phyloP scores from a whole-genome alignment of 2,113 vertebrate genomes.

The Crotalus horridus region DNA sequence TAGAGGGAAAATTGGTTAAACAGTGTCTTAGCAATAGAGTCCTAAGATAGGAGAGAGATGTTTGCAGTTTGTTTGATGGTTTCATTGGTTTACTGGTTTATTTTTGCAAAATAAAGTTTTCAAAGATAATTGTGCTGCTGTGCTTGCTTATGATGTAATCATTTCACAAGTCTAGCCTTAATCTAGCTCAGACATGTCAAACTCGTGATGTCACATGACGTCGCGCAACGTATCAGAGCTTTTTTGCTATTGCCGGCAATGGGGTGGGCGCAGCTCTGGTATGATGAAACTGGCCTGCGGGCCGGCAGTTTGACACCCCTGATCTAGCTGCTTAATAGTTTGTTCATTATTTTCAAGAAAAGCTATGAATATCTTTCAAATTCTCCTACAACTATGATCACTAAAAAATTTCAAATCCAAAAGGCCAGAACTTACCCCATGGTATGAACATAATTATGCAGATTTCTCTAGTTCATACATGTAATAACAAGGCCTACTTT shows the following conservation, averaged over 20 bases:
- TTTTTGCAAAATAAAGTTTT: slow-evolving; percentile 9
- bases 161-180: background rate
- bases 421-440: background rate
- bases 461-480: background rate
- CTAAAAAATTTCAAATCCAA: background rate
- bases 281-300: too few species aligned
- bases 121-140: slow-evolving; percentile 13
- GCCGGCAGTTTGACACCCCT: too few species aligned
- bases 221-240: too few species aligned
- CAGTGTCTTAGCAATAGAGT: background rate
- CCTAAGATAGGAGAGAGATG: background rate
- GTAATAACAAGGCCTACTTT: background rate
- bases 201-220: too few species aligned
- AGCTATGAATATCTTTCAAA: background rate
- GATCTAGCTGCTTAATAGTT: background rate
- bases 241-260: too few species aligned
- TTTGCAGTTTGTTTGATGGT: background rate
- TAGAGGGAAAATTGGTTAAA: background rate
- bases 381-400: background rate
- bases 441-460: background rate
- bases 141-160: slow-evolving; percentile 4
- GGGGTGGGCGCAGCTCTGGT: too few species aligned
- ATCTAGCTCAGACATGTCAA: background rate
- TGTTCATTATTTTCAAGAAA: background rate
- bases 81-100: slow-evolving; percentile 14